Percentiles rank a stretch among this genome's conserved stretches.
These are phyloP conservation scores for Muscicapa comitata DNA, from an alignment of 2,797 vertebrate genomes.

Conservation along the genomic window DNA sequence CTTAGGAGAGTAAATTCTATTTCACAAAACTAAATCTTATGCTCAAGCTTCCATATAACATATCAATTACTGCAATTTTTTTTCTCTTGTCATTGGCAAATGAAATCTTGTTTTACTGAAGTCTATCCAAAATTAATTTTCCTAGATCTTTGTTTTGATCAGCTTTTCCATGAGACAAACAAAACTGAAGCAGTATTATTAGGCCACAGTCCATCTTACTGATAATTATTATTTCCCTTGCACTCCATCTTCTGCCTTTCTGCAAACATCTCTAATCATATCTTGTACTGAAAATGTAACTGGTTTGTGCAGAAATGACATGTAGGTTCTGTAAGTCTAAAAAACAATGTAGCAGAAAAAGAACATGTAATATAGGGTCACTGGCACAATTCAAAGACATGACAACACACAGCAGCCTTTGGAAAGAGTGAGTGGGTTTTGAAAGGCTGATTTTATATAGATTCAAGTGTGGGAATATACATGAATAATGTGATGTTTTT, in stretches of 20 bases:
- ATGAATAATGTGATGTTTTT: not conserved
- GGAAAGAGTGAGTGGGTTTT: not conserved
- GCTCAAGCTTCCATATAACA: not conserved
- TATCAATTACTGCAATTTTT: conserved; percentile 29
- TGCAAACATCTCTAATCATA: not conserved
- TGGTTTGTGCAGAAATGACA: not conserved
- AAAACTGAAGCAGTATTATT: not conserved
- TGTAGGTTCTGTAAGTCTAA: not conserved
- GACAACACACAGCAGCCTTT: not conserved
- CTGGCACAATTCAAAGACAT: not conserved
- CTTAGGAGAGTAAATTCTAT: not conserved
- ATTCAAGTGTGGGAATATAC: not conserved
- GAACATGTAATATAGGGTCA: not conserved
- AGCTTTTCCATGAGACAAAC: not conserved
- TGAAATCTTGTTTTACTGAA: conserved; percentile 1
- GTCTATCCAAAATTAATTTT: conserved; percentile 45
- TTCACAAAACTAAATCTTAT: not conserved
- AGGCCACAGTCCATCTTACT: not conserved
- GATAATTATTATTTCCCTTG: not conserved
- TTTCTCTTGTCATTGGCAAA: not conserved
- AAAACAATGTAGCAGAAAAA: not conserved
- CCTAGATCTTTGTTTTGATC: conserved; percentile 28
- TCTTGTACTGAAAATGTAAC: not conserved
- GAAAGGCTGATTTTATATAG: not conserved
- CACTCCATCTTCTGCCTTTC: not conserved